Evolutionary conservation across 2,113 vertebrate genomes (phyloP).

Genomic region (Empidonax traillii): DNA sequence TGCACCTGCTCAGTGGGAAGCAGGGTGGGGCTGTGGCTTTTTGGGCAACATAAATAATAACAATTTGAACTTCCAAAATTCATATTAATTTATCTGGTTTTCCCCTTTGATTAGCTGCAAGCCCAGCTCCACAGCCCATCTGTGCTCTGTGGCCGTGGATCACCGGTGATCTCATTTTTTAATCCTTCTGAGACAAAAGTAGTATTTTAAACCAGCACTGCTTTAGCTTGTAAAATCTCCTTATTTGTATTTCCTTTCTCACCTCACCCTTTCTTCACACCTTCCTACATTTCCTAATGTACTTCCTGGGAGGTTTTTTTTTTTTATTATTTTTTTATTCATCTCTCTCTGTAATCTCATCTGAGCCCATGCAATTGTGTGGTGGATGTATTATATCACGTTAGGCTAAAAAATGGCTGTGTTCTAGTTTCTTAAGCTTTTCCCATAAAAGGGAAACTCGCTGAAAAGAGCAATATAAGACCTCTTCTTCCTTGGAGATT

Average conservation of each 20-base stretch:
- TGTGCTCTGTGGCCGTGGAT: neutral
- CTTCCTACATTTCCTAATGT: slow-evolving; percentile 51
- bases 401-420: neutral
- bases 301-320: neutral
- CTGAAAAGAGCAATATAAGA: slow-evolving; percentile 25
- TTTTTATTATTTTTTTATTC: neutral
- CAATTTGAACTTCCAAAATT: neutral
- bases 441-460: neutral
- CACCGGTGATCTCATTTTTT: neutral
- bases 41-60: neutral
- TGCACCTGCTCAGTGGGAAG: neutral
- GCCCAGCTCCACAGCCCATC: neutral
- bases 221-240: neutral
- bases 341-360: neutral
- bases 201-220: neutral
- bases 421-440: neutral
- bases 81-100: neutral
- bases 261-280: slow-evolving; percentile 47
- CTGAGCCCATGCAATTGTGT: neutral
- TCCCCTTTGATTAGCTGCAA: neutral
- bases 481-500: neutral
- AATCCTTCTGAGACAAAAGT: neutral
- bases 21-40: neutral
- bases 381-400: neutral
- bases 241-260: slow-evolving; percentile 38